A percentile compares a stretch with the other conserved stretches of the same genome.
These are phyloP conservation scores for Ptychodera flava DNA, from an alignment of 35 echinoderm and acorn worm genomes.

Conservation along the genomic window DNA sequence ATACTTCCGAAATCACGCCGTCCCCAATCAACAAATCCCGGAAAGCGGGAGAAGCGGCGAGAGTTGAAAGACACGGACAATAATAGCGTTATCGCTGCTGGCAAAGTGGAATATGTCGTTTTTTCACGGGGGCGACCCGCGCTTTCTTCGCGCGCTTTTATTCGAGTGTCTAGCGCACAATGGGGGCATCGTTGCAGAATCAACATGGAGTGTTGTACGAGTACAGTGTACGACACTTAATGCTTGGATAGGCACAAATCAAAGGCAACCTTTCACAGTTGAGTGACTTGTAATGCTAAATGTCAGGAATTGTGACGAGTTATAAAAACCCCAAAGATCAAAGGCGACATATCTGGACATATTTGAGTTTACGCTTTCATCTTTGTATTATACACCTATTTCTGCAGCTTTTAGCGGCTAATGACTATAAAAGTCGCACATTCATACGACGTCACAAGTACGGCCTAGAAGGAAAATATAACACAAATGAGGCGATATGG, in stretches of 20 bases:
- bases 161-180: not conserved
- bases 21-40: not conserved
- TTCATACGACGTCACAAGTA: no score
- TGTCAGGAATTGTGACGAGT: not conserved
- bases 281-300: not conserved
- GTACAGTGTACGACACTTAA: no score
- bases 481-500: no score
- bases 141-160: not conserved
- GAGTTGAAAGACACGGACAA: not conserved
- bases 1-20: not conserved
- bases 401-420: not conserved
- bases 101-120: not conserved
- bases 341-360: not conserved
- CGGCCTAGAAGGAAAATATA: no score
- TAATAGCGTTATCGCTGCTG: not conserved
- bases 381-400: no score
- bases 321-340: not conserved
- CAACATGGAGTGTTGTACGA: no score
- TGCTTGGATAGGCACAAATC: not conserved
- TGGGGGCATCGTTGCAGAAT: not conserved
- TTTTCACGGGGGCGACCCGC: not conserved
- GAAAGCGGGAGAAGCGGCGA: not conserved
- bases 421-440: not conserved
- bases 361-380: not conserved
- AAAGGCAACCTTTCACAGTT: not conserved